Conservation (phyloP, 1,140 invertebrate species). For the Philopotamus ludificatus region DNA sequence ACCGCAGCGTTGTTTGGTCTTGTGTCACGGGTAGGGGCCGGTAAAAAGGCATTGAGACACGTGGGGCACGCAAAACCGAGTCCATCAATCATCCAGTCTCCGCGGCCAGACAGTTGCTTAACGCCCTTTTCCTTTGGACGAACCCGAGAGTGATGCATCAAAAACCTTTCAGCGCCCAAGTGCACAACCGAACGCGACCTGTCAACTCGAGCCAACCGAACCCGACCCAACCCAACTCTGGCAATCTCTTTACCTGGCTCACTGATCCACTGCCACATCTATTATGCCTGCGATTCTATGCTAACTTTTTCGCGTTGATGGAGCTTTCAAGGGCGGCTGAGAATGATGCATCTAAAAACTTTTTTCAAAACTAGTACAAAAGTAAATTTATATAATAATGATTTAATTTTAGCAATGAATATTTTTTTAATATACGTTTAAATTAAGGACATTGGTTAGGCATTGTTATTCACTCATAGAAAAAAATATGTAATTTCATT, state of each 20-base stretch:
- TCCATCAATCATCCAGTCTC: slow-evolving; percentile 39
- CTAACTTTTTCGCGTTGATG: background rate
- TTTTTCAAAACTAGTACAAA: too few species aligned
- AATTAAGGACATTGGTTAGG: too few species aligned
- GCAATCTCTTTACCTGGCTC: background rate
- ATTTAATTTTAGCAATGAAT: too few species aligned
- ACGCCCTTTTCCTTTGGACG: slow-evolving; percentile 21
- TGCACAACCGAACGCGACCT: slow-evolving; percentile 34
- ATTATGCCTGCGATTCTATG: background rate
- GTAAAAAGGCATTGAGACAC: background rate
- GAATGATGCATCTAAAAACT: too few species aligned
- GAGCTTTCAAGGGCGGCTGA: background rate
- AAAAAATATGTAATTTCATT: too few species aligned
- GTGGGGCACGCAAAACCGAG: slow-evolving; percentile 33
- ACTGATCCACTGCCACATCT: slow-evolving; percentile 14
- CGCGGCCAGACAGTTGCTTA: slow-evolving; percentile 33
- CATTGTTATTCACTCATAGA: too few species aligned
- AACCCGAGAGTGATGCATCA: slow-evolving; percentile 34
- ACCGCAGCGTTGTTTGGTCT: slow-evolving; percentile 7
- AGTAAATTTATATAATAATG: too few species aligned
- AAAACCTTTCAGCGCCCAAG: slow-evolving; percentile 34
- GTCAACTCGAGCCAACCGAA: slow-evolving; percentile 24
- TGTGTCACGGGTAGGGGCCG: slow-evolving; percentile 9
- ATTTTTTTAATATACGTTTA: too few species aligned
- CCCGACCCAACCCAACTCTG: background rate